phyloP scores from a whole-genome alignment of 2,888 invertebrate genomes.

The Eumerus sabulonum region DNA sequence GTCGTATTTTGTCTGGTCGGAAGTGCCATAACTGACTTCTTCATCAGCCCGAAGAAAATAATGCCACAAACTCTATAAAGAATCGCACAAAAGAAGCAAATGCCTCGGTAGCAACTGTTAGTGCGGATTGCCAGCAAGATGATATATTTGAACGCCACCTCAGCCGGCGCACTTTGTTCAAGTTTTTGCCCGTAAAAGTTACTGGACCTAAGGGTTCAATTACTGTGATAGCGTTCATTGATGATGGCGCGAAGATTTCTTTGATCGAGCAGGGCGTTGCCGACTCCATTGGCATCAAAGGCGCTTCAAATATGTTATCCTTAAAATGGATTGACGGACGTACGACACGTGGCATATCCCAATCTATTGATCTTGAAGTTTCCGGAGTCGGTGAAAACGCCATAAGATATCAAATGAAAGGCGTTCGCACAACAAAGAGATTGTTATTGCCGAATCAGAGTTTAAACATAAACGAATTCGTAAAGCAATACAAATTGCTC shows the following conservation, averaged over 20 bases:
- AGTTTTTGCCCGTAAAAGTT: constrained; percentile 11
- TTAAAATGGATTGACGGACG: constrained; percentile 18
- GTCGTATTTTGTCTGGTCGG: constrained; percentile 13
- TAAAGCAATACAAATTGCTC: constrained; percentile 2
- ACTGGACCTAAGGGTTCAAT: constrained; percentile 12
- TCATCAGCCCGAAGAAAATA: constrained; percentile 3
- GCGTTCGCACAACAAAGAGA: constrained; percentile 9
- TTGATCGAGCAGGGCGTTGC: constrained; percentile 18
- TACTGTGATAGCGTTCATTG: constrained; percentile 17
- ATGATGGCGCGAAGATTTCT: constrained; percentile 16
- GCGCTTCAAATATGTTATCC: constrained; percentile 3
- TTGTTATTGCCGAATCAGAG: constrained; percentile 13
- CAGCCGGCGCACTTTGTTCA: constrained; percentile 9
- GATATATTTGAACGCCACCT: not conserved
- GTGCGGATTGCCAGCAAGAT: not conserved
- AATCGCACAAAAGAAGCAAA: not conserved
- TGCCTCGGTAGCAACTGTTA: not conserved
- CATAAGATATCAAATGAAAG: constrained; percentile 14
- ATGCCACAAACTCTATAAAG: no score
- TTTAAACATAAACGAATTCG: not conserved
- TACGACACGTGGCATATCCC: constrained; percentile 19
- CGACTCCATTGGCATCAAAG: constrained; percentile 22
- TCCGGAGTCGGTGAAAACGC: constrained; percentile 9
- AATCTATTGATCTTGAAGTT: constrained; percentile 13
- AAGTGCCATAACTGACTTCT: constrained; percentile 20